Evolutionary conservation across 2,797 vertebrate species (phyloP).

Genomic region (Periparus ater): DNA sequence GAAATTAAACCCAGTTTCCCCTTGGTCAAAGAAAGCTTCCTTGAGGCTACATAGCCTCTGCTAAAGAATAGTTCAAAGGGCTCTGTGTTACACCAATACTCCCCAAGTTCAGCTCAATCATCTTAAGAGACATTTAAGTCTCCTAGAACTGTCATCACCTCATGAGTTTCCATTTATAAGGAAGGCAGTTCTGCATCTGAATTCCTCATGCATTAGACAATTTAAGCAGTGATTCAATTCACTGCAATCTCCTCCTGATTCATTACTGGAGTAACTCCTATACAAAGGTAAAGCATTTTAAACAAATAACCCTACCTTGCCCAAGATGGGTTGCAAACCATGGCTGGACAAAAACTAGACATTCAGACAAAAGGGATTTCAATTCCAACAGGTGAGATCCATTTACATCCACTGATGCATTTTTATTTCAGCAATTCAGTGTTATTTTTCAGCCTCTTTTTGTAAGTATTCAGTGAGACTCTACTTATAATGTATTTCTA

Average conservation of each 20-base stretch:
- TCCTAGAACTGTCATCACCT: background rate
- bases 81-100: background rate
- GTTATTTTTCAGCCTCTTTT: background rate
- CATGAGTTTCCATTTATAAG: background rate
- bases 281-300: slow-evolving; percentile 4
- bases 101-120: background rate
- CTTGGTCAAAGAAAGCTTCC: background rate
- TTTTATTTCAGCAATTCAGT: background rate
- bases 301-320: background rate
- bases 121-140: background rate
- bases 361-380: background rate
- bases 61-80: background rate
- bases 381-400: background rate
- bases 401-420: background rate
- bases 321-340: background rate
- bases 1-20: background rate
- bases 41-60: background rate
- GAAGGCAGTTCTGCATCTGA: background rate
- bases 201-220: background rate
- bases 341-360: background rate
- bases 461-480: background rate
- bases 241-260: background rate
- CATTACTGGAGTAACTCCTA: background rate
- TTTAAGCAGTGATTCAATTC: background rate
- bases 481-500: background rate